Conservation (phyloP, 2,113 vertebrate species). For the Notothenia coriiceps region DNA sequence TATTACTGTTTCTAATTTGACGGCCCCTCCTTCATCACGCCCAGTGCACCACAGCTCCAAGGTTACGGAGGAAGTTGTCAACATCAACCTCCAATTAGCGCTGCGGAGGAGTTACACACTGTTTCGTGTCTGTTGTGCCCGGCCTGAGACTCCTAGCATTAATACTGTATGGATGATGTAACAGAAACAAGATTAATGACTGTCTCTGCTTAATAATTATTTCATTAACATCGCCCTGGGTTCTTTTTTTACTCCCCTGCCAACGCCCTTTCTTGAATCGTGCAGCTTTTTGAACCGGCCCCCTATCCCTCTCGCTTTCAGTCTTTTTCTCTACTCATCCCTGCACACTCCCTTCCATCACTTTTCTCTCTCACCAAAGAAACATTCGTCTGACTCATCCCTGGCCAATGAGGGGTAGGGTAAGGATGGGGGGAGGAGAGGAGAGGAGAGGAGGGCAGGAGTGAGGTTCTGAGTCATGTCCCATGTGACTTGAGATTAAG, state of each 20-base stretch:
- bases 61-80: slow-evolving; percentile 57
- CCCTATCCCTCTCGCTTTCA: slow-evolving; percentile 2
- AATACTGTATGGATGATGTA: slow-evolving; percentile 49
- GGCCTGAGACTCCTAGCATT: slow-evolving; percentile 36
- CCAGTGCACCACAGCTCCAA: slow-evolving; percentile 26
- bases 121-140: slow-evolving; percentile 24
- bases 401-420: slow-evolving; percentile 62
- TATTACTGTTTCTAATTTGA: slow-evolving; percentile 23
- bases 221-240: slow-evolving; percentile 33
- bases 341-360: slow-evolving; percentile 24
- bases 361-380: slow-evolving; percentile 45
- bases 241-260: slow-evolving; percentile 26
- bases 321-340: slow-evolving; percentile 24
- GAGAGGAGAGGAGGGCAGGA: slow-evolving; percentile 47
- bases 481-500: slow-evolving; percentile 60
- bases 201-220: slow-evolving; percentile 36
- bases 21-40: slow-evolving; percentile 10
- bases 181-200: slow-evolving; percentile 48
- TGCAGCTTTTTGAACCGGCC: slow-evolving; percentile 27
- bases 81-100: slow-evolving; percentile 54
- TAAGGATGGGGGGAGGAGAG: slow-evolving; percentile 45
- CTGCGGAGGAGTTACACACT: slow-evolving; percentile 17
- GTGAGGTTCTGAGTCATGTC: slow-evolving; percentile 71
- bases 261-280: slow-evolving; percentile 16
- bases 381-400: slow-evolving; percentile 71